phyloP scores from a whole-genome alignment of 2,888 invertebrate genomes.

The Hybos culiciformis region DNA sequence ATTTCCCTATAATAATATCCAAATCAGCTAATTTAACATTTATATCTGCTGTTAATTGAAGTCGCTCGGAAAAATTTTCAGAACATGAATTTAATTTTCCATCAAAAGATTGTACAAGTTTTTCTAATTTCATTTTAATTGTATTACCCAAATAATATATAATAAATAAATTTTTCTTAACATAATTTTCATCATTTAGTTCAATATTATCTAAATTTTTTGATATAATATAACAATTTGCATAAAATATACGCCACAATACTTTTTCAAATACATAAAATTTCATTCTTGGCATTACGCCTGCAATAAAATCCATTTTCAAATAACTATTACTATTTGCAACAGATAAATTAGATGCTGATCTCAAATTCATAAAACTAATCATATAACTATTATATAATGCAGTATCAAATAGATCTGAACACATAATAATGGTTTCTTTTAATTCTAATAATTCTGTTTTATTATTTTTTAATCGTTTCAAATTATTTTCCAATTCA shows the following conservation, averaged over 20 bases:
- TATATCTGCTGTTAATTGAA: constrained; percentile 60
- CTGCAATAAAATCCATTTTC: constrained; percentile 58
- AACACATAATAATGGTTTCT: constrained; percentile 1
- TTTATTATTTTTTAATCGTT: constrained; percentile 14
- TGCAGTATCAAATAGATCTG: background rate
- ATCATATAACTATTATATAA: too few species aligned
- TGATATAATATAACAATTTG: constrained; percentile 84
- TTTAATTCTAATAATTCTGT: constrained; percentile 18
- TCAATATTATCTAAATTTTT: constrained; percentile 78
- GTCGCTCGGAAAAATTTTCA: constrained; percentile 52
- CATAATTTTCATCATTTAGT: background rate
- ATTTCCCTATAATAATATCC: constrained; percentile 55
- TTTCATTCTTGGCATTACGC: constrained; percentile 80
- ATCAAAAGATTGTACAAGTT: constrained; percentile 72
- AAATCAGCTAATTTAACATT: constrained; percentile 63
- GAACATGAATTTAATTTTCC: constrained; percentile 76
- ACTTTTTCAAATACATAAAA: constrained; percentile 88
- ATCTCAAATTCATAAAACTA: too few species aligned
- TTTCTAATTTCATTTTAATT: constrained; percentile 60
- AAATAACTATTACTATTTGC: background rate
- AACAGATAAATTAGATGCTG: too few species aligned
- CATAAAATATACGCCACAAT: constrained; percentile 90
- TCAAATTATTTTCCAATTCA: constrained; percentile 17
- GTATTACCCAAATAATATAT: constrained; percentile 65
- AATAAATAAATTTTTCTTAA: constrained; percentile 47